phyloP scores from a whole-genome alignment of 2,797 vertebrate species.

The Acrocephalus scirpaceus region DNA sequence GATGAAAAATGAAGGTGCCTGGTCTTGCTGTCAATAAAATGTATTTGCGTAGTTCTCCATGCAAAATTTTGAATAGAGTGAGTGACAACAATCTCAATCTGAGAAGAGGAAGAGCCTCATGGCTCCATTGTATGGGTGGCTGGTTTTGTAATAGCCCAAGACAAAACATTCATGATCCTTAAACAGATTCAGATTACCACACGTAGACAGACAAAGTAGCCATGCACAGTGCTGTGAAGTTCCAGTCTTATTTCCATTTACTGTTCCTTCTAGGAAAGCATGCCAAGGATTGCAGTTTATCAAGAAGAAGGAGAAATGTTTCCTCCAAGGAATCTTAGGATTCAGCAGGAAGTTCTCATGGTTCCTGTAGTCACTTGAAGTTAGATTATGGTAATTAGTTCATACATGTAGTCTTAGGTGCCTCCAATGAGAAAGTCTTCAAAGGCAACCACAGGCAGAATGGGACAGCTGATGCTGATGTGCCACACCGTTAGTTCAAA shows the following conservation, averaged over 20 bases:
- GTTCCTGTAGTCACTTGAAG: not conserved
- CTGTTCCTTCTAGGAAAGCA: not conserved
- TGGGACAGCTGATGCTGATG: not conserved
- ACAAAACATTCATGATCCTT: not conserved
- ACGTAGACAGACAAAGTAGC: not conserved
- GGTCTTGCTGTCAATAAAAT: not conserved
- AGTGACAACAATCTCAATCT: not conserved
- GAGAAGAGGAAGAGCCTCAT: not conserved
- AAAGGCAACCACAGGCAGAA: not conserved
- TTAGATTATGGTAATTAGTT: not conserved
- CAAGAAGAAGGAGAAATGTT: not conserved
- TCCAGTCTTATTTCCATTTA: not conserved
- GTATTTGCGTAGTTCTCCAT: not conserved
- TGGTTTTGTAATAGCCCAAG: slow-evolving; percentile 9
- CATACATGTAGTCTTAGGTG: not conserved
- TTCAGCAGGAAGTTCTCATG: not conserved
- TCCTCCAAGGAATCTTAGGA: not conserved
- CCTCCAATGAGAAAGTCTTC: not conserved
- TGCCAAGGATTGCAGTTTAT: not conserved
- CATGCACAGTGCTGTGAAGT: not conserved
- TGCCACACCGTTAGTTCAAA: not conserved
- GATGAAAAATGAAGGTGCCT: not conserved
- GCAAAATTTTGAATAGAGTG: not conserved
- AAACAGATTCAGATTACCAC: not conserved
- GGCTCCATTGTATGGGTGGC: not conserved